A percentile compares a stretch with the other conserved stretches of the same genome.
Conservation (phyloP, 2,888 invertebrate genomes). For the Athetis lepigone region DNA sequence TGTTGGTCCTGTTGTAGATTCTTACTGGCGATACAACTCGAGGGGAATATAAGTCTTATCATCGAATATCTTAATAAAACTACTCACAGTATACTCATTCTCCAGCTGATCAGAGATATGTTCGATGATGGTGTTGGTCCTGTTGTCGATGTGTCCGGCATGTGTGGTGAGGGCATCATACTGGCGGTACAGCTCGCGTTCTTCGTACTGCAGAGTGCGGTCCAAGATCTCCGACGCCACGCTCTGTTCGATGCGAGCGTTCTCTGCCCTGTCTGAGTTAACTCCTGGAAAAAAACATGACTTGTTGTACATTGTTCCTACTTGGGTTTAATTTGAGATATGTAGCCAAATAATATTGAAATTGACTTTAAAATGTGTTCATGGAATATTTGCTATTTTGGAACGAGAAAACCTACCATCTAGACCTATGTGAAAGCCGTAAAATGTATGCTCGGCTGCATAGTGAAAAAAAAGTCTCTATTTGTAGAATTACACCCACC, state of each 20-base stretch:
- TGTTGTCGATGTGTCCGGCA: slow-evolving; percentile 83
- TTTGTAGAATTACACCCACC: slow-evolving; percentile 73
- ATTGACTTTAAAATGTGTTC: too few species aligned
- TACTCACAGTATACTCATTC: slow-evolving; percentile 79
- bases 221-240: slow-evolving; percentile 83
- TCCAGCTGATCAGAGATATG: slow-evolving; percentile 79
- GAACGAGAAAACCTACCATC: too few species aligned
- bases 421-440: too few species aligned
- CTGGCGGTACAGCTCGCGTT: slow-evolving; percentile 76
- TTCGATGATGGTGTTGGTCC: slow-evolving; percentile 84
- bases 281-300: slow-evolving; percentile 71
- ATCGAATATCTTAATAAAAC: neutral
- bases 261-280: slow-evolving; percentile 74
- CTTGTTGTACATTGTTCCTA: too few species aligned
- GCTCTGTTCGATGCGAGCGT: slow-evolving; percentile 79
- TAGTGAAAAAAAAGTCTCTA: too few species aligned
- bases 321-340: too few species aligned
- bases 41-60: too few species aligned
- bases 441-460: too few species aligned
- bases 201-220: slow-evolving; percentile 78
- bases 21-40: too few species aligned
- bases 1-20: too few species aligned
- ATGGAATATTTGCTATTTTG: too few species aligned
- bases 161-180: slow-evolving; percentile 78
- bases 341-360: too few species aligned